Evolutionary conservation across 2,113 vertebrate species (phyloP), one percentile per base, ranked within the genome.

Genomic region (Salvator merianae): DNA sequence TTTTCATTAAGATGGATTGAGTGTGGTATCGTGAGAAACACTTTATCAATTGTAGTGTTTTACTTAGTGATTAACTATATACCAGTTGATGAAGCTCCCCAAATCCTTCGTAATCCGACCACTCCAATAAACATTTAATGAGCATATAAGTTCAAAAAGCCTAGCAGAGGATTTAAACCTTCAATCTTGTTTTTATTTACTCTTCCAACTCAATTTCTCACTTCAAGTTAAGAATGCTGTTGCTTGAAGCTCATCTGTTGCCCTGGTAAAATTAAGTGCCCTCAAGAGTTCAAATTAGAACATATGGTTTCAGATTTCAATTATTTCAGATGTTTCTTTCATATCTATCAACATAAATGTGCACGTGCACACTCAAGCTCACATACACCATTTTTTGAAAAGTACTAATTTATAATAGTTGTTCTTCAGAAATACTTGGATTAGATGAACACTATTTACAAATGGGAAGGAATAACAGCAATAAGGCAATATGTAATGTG

Each of bases 41-140:
- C 98, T 99, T 99, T 98, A 99, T 99, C 98, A 98, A 98, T 98
- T 98, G 97, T 97, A 99, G 98, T 99, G 98, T 99, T 99, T 99
- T 99, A 98, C 99, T 99, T 98, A 98, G 98, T 98, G 98, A 99
- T 99, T 99, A 99, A 97, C 96, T 96, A 97, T 96, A 96, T 95
- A 96, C 97, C 97, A 97, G 97, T 96, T 97, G 97, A 98, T 96
- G 97, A 97, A 97, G 97, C 96, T 97, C 96, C 95, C 94, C 95
- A 97, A 96, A 97, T 97, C 96, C 96, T 96, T 96, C 92, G 94
- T 96, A 97, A 98, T 96, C 97, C 96, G 88, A 95, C 95, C 96
- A 94, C 96, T 97, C 97, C 96, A 98, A 98, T 98, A 98, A 98
- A 97, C 96, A 95, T 96, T 98, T 98, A 98, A 98, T 98, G 97